Percentiles rank a stretch among this genome's conserved stretches.
Conservation (phyloP, 30 jellyfish, hydroid and myxozoan genomes). For the Hydractinia echinata region DNA sequence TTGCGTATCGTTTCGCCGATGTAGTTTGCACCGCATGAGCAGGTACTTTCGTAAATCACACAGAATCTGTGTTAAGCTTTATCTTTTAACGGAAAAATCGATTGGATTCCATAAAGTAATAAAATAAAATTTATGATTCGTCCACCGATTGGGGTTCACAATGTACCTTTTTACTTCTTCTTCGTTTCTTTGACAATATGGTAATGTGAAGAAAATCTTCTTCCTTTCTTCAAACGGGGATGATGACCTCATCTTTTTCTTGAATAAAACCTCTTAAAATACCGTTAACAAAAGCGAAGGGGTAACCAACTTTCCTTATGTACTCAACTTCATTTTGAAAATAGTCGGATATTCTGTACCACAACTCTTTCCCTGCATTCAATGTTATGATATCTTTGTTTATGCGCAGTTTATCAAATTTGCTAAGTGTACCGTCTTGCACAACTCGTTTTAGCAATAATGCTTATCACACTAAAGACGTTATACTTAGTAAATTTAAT, state of each 20-base stretch:
- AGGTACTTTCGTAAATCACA: background rate
- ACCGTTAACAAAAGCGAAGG: background rate
- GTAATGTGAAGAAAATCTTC: background rate
- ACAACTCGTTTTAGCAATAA: too few relatives aligned
- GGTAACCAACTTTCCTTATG: background rate
- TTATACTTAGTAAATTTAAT: too few relatives aligned
- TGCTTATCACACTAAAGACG: too few relatives aligned
- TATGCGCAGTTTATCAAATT: too few relatives aligned
- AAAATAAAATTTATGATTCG: background rate
- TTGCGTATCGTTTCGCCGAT: background rate
- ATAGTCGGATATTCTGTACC: background rate
- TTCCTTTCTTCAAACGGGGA: background rate
- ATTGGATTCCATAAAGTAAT: background rate
- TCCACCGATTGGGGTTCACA: background rate
- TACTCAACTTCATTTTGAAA: background rate
- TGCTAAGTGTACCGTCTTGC: too few relatives aligned
- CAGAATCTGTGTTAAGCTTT: background rate
- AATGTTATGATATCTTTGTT: too few relatives aligned
- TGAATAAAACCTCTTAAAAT: background rate
- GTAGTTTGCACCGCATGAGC: constrained; percentile 13
- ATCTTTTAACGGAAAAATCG: constrained; percentile 4
- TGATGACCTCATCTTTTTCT: background rate
- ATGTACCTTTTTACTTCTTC: constrained; percentile 12
- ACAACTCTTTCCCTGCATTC: too few relatives aligned
- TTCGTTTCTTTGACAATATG: background rate